These are phyloP conservation scores for Thunnus maccoyii DNA, from an alignment of 2,113 vertebrate species.

Conservation along the genomic window DNA sequence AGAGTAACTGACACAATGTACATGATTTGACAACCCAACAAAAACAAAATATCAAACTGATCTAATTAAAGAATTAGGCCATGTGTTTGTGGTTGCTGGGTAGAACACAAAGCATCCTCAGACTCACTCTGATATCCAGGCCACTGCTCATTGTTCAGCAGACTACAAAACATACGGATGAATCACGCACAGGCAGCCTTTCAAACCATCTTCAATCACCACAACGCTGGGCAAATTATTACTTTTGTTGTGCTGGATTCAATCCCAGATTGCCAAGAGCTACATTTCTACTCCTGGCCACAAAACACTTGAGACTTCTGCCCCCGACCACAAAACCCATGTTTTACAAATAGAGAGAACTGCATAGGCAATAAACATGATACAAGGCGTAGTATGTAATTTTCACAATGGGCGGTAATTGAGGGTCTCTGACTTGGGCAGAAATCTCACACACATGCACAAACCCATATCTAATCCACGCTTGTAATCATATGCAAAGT, in stretches of 20 bases:
- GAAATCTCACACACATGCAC: slow-evolving; percentile 31
- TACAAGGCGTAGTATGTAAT: slow-evolving; percentile 31
- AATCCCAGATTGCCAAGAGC: slow-evolving; percentile 49
- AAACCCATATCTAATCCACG: slow-evolving; percentile 29
- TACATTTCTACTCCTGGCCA: slow-evolving; percentile 14
- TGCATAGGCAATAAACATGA: slow-evolving; percentile 28
- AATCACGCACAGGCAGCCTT: slow-evolving; percentile 55
- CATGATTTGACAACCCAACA: slow-evolving; percentile 45
- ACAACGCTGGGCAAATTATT: slow-evolving; percentile 42
- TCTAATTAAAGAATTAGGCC: slow-evolving; percentile 75
- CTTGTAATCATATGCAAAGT: slow-evolving; percentile 66
- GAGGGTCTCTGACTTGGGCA: slow-evolving; percentile 29
- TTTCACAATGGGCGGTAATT: slow-evolving; percentile 42
- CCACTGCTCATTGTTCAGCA: slow-evolving; percentile 74
- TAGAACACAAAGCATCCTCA: slow-evolving; percentile 53
- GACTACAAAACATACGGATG: slow-evolving; percentile 62
- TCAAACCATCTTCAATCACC: slow-evolving; percentile 62
- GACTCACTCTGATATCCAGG: slow-evolving; percentile 59
- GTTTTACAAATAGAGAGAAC: slow-evolving; percentile 51
- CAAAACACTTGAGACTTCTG: slow-evolving; percentile 57
- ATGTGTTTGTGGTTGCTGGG: slow-evolving; percentile 51
- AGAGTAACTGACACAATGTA: slow-evolving; percentile 27
- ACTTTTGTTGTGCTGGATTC: slow-evolving; percentile 48
- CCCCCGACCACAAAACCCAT: slow-evolving; percentile 30
- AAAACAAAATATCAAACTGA: slow-evolving; percentile 60